A percentile compares a stretch with the other conserved stretches of the same genome.
These are phyloP conservation scores for Phthorimaea operculella DNA, from an alignment of 1,140 invertebrate species.

Conservation along the genomic window DNA sequence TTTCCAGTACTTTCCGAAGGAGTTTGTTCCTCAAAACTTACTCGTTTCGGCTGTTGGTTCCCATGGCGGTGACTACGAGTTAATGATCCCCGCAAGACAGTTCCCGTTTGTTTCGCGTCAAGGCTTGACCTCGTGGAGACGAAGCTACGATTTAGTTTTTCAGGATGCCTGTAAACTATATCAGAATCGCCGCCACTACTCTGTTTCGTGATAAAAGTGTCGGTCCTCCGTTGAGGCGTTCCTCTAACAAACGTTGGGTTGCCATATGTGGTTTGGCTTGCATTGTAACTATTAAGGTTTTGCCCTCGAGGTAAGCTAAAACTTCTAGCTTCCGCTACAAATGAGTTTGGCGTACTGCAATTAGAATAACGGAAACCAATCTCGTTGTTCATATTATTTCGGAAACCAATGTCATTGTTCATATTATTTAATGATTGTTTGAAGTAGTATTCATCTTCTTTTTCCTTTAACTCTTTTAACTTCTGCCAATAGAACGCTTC, in stretches of 20 bases:
- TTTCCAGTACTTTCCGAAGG: background rate
- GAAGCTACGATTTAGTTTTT: conserved; percentile 25
- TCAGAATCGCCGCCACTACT: conserved; percentile 22
- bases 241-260: conserved; percentile 35
- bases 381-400: conserved; percentile 11
- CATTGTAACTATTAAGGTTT: conserved; percentile 26
- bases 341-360: conserved; percentile 40
- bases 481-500: conserved; percentile 72
- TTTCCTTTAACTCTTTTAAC: conserved; percentile 68
- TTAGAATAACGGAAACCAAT: conserved; percentile 26
- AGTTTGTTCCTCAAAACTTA: conserved; percentile 37
- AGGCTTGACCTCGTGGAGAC: conserved; percentile 8
- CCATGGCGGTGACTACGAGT: conserved; percentile 15
- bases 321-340: conserved; percentile 32
- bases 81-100: conserved; percentile 24
- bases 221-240: conserved; percentile 42
- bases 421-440: conserved; percentile 40
- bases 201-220: conserved; percentile 38
- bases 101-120: conserved; percentile 14
- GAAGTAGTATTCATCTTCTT: conserved; percentile 65
- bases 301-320: conserved; percentile 35
- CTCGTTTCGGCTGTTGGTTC: conserved; percentile 32
- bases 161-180: conserved; percentile 39
- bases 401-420: conserved; percentile 15
- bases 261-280: conserved; percentile 28